Percentiles rank a stretch among this genome's conserved stretches.
phyloP scores from a whole-genome alignment of 2,888 invertebrate species.

The Hemaris fuciformis region DNA sequence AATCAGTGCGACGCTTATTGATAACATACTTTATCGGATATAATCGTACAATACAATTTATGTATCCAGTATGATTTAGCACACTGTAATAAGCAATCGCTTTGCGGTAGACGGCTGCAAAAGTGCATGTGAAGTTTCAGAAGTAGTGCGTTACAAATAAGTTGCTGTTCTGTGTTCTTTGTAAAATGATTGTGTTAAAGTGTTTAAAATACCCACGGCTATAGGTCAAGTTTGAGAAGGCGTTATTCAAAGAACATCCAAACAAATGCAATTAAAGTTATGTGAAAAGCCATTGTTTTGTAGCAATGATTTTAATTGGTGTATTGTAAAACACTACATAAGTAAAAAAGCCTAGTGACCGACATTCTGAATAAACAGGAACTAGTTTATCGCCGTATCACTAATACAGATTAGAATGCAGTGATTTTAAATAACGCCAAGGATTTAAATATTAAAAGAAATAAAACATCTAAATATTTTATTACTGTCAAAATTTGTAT shows the following conservation, averaged over 20 bases:
- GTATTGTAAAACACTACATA: neutral
- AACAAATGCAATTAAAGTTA: neutral
- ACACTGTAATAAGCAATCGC: conserved; percentile 11
- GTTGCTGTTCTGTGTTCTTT: neutral
- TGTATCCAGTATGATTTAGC: conserved; percentile 12
- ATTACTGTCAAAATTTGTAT: neutral
- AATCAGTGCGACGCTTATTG: conserved; percentile 47
- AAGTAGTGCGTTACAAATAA: neutral
- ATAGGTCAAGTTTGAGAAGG: neutral
- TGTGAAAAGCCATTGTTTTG: neutral
- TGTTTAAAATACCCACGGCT: neutral
- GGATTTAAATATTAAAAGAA: neutral
- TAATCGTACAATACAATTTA: conserved; percentile 15
- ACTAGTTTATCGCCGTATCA: neutral
- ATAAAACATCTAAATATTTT: neutral
- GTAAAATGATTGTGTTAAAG: neutral
- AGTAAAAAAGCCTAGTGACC: neutral
- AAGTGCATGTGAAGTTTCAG: neutral
- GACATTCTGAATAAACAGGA: neutral
- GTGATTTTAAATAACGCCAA: neutral
- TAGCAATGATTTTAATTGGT: neutral
- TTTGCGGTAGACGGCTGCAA: neutral
- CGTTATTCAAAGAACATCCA: neutral
- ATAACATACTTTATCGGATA: conserved; percentile 42
- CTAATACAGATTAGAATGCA: neutral